phyloP scores from a whole-genome alignment of 2,113 vertebrate species.

The Tylochromis polylepis region DNA sequence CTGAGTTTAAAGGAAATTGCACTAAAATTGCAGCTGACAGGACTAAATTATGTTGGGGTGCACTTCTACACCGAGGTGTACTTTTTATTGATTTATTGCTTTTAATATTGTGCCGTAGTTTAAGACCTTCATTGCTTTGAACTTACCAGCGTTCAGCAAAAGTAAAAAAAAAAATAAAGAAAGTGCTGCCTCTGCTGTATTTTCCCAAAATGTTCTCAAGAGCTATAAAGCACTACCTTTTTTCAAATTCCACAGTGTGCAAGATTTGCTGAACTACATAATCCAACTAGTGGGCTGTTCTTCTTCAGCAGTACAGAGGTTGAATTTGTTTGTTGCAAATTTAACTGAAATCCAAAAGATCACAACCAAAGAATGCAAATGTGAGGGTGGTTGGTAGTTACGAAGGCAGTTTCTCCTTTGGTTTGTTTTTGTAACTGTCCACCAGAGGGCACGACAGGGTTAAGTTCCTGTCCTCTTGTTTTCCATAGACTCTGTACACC shows the following conservation, averaged over 20 bases:
- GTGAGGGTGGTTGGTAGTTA: rapidly evolving
- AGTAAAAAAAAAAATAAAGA: not conserved
- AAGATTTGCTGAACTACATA: not conserved
- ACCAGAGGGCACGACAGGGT: not conserved
- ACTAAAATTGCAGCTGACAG: not conserved
- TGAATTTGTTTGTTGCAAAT: not conserved
- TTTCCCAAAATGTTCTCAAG: not conserved
- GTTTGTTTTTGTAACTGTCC: not conserved
- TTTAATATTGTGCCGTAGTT: not conserved
- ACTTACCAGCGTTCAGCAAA: not conserved
- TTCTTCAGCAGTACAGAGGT: not conserved
- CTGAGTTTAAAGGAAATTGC: not conserved
- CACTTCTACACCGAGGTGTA: not conserved
- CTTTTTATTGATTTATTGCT: not conserved
- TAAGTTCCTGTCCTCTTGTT: not conserved
- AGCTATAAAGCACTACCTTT: not conserved
- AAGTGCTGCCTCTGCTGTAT: not conserved
- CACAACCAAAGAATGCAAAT: rapidly evolving
- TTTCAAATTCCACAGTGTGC: not conserved
- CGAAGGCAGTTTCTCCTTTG: not conserved
- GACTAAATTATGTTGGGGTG: not conserved
- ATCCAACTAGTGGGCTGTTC: not conserved
- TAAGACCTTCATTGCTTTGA: not conserved
- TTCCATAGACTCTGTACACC: not conserved
- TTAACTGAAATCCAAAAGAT: not conserved